Evolutionary conservation across 2,888 invertebrate genomes (phyloP), one percentile per base, ranked within the genome.

Genomic region (Seira ritae): DNA sequence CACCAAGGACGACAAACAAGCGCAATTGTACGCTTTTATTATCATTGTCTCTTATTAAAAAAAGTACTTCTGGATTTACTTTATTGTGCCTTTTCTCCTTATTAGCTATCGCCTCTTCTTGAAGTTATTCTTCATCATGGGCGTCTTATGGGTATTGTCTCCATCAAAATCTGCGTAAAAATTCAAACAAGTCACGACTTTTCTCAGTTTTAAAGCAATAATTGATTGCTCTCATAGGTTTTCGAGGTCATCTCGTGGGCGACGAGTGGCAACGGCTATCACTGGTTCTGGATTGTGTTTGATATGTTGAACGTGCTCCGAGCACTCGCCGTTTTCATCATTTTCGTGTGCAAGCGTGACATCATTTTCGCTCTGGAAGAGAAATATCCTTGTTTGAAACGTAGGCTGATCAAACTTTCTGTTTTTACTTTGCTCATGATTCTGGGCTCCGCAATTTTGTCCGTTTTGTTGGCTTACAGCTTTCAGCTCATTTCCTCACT

Each of bases 41-140:
- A 17, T 19, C 17, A 62, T 8, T 17, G 65, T 62, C 6, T 12
- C 19, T 62, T 6, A 62, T n/a, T 62, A 17, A 17, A 8, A 17
- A 12, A 62, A 62, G 8, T 17, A 17, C 6, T 15, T 62, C 17
- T 62, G 65, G 17, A n/a, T 8, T 15, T 22, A 12, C 20, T 4
- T 23, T n/a, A n/a, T n/a, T n/a, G n/a, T n/a, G n/a, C n/a, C 12
- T 42, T 31, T 75, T 67, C 78, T 78, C 10, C 37, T 10, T 76
- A 73, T 17, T 50, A 82, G 86, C 67, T 84, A 86, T 65, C 72
- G 80, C 69, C 68, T 87, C 1, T 86, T 85, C 15, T 60, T 86
- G 19, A 87, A 87, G 37, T 46, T 87, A 1, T 86, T 87, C 46
- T 79, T 87, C 23, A 84, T 87, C 20, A 86, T 87, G 84, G 87